Conservation (phyloP, 2,888 invertebrate species). For the Philopedon plagiatum region DNA sequence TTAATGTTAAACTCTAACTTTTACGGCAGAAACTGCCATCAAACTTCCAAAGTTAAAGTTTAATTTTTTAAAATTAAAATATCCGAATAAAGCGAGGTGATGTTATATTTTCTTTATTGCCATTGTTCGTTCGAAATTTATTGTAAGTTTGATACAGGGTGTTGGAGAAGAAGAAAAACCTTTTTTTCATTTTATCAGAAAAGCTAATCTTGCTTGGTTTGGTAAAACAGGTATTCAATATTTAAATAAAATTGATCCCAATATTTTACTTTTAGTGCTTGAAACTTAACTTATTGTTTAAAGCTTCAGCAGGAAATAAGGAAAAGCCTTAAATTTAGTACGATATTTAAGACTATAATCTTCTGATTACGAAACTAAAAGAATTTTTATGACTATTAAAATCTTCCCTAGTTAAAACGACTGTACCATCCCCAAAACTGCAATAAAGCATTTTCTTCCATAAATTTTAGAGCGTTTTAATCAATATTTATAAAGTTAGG, state of each 20-base stretch:
- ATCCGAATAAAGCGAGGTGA: not conserved
- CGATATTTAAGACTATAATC: too few relatives aligned
- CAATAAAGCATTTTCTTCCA: constrained; percentile 46
- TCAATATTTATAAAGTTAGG: constrained; percentile 53
- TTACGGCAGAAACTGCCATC: constrained; percentile 17
- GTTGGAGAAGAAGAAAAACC: too few relatives aligned
- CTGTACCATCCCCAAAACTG: constrained; percentile 33
- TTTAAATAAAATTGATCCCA: too few relatives aligned
- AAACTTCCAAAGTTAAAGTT: not conserved
- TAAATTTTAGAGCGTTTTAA: constrained; percentile 47
- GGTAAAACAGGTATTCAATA: too few relatives aligned
- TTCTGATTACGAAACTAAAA: too few relatives aligned
- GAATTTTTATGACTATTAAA: not conserved
- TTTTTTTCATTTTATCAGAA: too few relatives aligned
- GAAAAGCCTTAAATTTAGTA: too few relatives aligned
- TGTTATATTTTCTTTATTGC: not conserved
- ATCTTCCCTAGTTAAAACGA: constrained; percentile 28
- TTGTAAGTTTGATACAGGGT: too few relatives aligned
- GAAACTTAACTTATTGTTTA: too few relatives aligned
- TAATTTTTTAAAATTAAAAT: constrained; percentile 13
- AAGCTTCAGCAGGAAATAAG: too few relatives aligned
- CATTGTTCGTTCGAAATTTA: not conserved
- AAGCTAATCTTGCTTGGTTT: too few relatives aligned
- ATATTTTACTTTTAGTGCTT: too few relatives aligned
- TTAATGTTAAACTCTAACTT: constrained; percentile 26